phyloP scores from a whole-genome alignment of 2,888 invertebrate genomes.

The Campopleginae sp. region DNA sequence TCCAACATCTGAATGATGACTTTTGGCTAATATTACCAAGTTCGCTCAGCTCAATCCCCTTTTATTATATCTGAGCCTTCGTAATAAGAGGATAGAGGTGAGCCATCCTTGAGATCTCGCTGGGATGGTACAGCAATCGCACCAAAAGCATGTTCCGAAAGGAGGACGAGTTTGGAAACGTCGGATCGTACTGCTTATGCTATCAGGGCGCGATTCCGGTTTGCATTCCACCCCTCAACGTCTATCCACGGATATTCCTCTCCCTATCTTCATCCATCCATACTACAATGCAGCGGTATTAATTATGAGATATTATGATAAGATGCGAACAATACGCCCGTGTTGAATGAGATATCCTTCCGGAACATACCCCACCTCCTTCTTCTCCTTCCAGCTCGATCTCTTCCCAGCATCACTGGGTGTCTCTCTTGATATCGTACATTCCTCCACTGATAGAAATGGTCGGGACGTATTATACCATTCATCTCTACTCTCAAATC shows the following conservation, averaged over 20 bases:
- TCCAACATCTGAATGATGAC: conserved; percentile 18
- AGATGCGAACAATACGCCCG: conserved; percentile 84
- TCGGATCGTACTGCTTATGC: conserved; percentile 52
- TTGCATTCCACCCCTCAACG: conserved; percentile 41
- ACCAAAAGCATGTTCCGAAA: conserved; percentile 29
- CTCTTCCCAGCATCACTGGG: neutral
- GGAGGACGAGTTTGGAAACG: conserved; percentile 44
- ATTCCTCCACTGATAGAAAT: conserved; percentile 61
- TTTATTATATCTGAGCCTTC: conserved; percentile 24
- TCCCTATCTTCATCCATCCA: conserved; percentile 81
- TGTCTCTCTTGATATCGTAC: conserved; percentile 46
- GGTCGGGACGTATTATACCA: conserved; percentile 75
- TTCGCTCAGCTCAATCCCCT: conserved; percentile 16
- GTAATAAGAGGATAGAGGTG: conserved; percentile 55
- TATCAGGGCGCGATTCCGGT: conserved; percentile 54
- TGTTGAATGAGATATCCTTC: conserved; percentile 81
- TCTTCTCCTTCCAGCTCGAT: conserved; percentile 47
- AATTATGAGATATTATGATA: conserved; percentile 85
- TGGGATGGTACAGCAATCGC: conserved; percentile 72
- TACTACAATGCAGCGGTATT: conserved; percentile 84
- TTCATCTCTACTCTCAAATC: conserved; percentile 51
- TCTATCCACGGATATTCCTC: conserved; percentile 41
- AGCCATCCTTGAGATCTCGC: conserved; percentile 75
- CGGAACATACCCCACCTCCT: conserved; percentile 55
- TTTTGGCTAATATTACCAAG: conserved; percentile 31